phyloP scores from a whole-genome alignment of 1,140 invertebrate species.

The Copidosoma floridanum region DNA sequence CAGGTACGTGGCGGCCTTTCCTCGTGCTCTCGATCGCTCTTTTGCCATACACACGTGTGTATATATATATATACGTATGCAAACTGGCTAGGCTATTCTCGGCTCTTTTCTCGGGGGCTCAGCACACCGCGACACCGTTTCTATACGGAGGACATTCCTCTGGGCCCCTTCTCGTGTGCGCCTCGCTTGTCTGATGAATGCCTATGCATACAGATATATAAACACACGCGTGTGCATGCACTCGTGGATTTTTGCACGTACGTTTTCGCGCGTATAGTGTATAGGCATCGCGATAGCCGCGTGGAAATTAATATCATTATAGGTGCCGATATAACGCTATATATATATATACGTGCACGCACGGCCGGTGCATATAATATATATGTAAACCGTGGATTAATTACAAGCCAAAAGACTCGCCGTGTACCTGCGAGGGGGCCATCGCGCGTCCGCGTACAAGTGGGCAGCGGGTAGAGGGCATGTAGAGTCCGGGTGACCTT shows the following conservation, averaged over 20 bases:
- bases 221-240: background rate
- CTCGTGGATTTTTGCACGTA: background rate
- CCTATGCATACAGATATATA: background rate
- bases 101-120: background rate
- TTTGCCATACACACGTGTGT: no score
- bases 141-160: no score
- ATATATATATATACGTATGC: no score
- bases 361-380: background rate
- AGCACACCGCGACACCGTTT: no score
- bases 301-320: background rate
- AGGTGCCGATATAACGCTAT: background rate
- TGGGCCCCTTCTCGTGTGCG: no score
- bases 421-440: background rate
- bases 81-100: no score
- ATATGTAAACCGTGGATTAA: background rate
- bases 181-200: no score
- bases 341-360: background rate
- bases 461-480: slow-evolving; percentile 4
- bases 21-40: no score
- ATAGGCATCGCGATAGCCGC: no score
- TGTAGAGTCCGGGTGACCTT: slow-evolving; percentile 22
- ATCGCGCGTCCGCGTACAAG: background rate
- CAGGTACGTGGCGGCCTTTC: slow-evolving; percentile 24
- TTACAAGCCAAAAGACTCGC: background rate
- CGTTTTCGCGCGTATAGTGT: no score